A percentile compares a stretch with the other conserved stretches of the same genome.
phyloP scores from a whole-genome alignment of 2,888 invertebrate species.

The Cremastobaeus sp. region DNA sequence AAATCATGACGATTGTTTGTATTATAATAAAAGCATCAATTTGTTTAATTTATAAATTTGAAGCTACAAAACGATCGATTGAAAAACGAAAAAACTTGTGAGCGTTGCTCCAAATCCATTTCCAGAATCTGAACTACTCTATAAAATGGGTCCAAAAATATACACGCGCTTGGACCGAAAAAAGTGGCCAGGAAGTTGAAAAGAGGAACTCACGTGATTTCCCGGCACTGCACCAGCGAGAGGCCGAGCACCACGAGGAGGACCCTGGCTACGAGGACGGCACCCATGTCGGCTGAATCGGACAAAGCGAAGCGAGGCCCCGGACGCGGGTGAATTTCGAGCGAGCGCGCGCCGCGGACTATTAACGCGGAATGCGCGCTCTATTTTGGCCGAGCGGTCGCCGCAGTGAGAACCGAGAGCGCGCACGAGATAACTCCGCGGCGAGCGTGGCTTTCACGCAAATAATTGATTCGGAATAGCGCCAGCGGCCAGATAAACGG shows the following conservation, averaged over 20 bases:
- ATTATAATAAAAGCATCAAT: too few species aligned
- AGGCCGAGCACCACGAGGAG: conserved; percentile 22
- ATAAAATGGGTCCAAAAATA: too few species aligned
- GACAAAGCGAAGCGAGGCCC: neutral
- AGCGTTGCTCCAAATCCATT: too few species aligned
- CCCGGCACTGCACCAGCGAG: conserved; percentile 16
- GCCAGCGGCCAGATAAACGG: conserved; percentile 69
- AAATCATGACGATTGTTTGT: too few species aligned
- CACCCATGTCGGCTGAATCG: conserved; percentile 19
- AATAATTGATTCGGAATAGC: conserved; percentile 71
- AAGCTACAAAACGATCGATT: too few species aligned
- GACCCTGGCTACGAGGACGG: conserved; percentile 25
- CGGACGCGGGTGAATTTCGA: neutral
- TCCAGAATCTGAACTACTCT: too few species aligned
- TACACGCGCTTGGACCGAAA: too few species aligned
- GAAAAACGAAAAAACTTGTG: too few species aligned
- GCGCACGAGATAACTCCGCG: conserved; percentile 22
- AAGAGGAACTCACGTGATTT: conserved; percentile 37
- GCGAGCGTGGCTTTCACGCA: conserved; percentile 50
- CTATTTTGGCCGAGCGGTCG: conserved; percentile 41
- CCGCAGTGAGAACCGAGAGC: conserved; percentile 19
- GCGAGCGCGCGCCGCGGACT: conserved; percentile 43
- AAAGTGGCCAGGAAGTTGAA: too few species aligned
- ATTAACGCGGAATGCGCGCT: conserved; percentile 52
- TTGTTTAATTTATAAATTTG: too few species aligned